Evolutionary conservation across 2,797 vertebrate species (phyloP).

Genomic region (Clarias platycephalus): DNA sequence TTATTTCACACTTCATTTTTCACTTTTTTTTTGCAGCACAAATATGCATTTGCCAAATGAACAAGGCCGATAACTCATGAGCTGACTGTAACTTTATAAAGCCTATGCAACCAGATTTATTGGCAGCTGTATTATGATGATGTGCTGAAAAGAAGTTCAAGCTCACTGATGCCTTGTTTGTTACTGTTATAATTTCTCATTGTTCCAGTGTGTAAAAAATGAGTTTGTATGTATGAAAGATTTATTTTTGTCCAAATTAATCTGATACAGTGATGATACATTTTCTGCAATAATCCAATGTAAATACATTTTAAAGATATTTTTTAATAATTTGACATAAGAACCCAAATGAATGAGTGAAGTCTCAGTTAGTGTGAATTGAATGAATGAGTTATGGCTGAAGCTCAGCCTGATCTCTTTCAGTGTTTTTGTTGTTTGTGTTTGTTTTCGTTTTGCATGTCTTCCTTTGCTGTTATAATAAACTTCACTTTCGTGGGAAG

Average conservation of each 20-base stretch:
- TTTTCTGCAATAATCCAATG: not conserved
- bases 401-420: not conserved
- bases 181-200: not conserved
- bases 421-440: not conserved
- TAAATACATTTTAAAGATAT: not conserved
- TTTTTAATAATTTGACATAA: not conserved
- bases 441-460: not conserved
- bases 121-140: not conserved
- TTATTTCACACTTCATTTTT: not conserved
- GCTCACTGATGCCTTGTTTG: not conserved
- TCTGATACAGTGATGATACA: not conserved
- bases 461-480: not conserved
- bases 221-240: not conserved
- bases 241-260: not conserved
- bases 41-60: not conserved
- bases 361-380: not conserved
- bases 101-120: not conserved
- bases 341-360: not conserved
- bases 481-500: not conserved
- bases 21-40: not conserved
- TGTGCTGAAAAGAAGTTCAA: conserved; percentile 1
- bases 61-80: not conserved
- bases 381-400: not conserved
- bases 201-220: not conserved
- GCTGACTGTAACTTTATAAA: not conserved